Percentiles rank a stretch among this genome's conserved stretches.
phyloP scores from a whole-genome alignment of 1,140 invertebrate species.

The Tenebrio molitor region DNA sequence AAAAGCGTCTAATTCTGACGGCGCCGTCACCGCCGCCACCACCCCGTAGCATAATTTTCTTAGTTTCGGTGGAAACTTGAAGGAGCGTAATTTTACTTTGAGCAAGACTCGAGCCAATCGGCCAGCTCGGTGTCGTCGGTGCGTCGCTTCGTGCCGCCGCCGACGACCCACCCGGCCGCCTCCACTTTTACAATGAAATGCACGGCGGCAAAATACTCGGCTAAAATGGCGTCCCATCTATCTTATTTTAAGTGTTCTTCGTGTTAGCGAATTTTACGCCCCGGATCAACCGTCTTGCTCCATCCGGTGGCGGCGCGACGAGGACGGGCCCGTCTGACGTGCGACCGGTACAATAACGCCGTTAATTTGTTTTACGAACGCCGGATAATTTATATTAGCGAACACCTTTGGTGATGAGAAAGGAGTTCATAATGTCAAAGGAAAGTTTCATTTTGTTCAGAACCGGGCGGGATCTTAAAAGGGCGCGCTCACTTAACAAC shows the following conservation, averaged over 20 bases:
- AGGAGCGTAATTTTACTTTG: constrained; percentile 64
- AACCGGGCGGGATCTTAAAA: constrained; percentile 55
- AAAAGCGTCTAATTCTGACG: constrained; percentile 45
- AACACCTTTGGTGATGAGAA: constrained; percentile 63
- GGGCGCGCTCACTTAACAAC: constrained; percentile 41
- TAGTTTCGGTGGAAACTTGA: constrained; percentile 61
- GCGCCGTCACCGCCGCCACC: constrained; percentile 23
- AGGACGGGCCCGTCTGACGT: neutral
- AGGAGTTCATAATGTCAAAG: constrained; percentile 65
- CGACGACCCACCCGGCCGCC: constrained; percentile 33
- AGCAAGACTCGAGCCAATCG: constrained; percentile 56
- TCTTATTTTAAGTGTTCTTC: constrained; percentile 65
- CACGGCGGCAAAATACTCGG: constrained; percentile 61
- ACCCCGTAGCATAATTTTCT: constrained; percentile 60
- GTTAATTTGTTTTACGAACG: constrained; percentile 62
- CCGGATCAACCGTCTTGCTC: constrained; percentile 28
- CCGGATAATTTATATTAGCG: constrained; percentile 64
- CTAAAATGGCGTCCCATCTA: constrained; percentile 64
- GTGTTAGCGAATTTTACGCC: constrained; percentile 56
- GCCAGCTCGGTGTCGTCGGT: constrained; percentile 29
- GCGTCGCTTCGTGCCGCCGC: neutral
- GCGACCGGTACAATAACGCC: constrained; percentile 12
- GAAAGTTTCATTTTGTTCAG: constrained; percentile 63
- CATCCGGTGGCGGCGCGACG: neutral
- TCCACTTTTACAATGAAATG: constrained; percentile 62